A percentile compares a stretch with the other conserved stretches of the same genome.
Conservation (phyloP, 2,888 invertebrate species). For the Argyresthia albistria region DNA sequence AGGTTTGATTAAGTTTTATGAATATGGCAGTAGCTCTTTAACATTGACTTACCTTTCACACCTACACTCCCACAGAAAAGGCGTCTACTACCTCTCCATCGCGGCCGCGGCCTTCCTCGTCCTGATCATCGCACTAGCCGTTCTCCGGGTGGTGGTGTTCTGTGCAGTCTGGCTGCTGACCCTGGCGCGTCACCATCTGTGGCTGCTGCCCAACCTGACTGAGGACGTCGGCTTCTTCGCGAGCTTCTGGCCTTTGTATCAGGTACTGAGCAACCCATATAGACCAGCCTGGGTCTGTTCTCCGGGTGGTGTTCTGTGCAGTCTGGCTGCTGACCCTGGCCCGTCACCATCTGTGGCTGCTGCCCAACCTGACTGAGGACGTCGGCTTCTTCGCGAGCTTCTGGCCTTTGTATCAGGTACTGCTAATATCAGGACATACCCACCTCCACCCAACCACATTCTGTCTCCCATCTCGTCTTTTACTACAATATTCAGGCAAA, state of each 20-base stretch:
- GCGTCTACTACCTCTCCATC: conserved; percentile 97
- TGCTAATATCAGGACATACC: too few relatives aligned
- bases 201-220: conserved; percentile 98
- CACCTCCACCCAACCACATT: too few relatives aligned
- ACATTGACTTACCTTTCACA: not conserved
- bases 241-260: conserved; percentile 97
- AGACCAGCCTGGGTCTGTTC: too few relatives aligned
- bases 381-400: conserved; percentile 99
- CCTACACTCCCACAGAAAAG: conserved; percentile 71
- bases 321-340: conserved; percentile 92
- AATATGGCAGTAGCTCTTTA: too few relatives aligned
- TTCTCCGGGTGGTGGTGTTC: conserved; percentile 92
- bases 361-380: conserved; percentile 99
- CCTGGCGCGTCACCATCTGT: conserved; percentile 92
- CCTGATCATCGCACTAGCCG: conserved; percentile 90
- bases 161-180: conserved; percentile 91
- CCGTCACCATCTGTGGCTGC: conserved; percentile 95
- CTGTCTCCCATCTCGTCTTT: too few relatives aligned
- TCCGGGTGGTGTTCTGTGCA: conserved; percentile 91
- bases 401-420: conserved; percentile 94
- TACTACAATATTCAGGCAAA: too few relatives aligned
- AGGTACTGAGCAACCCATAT: conserved; percentile 73
- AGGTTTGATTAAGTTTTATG: too few relatives aligned
- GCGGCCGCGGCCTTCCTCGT: conserved; percentile 96
- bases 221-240: conserved; percentile 99